Percentiles rank a stretch among this genome's conserved stretches.
These are phyloP conservation scores for Monopterus albus DNA, from an alignment of 2,113 vertebrate genomes.

Conservation along the genomic window DNA sequence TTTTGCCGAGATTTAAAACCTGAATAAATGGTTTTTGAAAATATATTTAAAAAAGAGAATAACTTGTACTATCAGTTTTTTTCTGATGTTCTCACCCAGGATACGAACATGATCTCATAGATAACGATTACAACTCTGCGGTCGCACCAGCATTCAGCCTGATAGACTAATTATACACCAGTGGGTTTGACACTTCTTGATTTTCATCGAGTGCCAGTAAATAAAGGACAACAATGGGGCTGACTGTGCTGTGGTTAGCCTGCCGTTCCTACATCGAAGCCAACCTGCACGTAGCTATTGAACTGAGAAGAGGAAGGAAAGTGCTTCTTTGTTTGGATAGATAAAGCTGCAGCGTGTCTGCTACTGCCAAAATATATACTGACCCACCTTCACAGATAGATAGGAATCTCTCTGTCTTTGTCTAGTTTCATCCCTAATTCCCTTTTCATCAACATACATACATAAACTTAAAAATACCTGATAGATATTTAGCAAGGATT, in stretches of 20 bases:
- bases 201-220: conserved; percentile 79
- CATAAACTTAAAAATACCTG: background rate
- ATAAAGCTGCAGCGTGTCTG: conserved; percentile 64
- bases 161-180: conserved; percentile 46
- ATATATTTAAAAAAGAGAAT: background rate
- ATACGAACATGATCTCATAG: conserved; percentile 28
- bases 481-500: conserved; percentile 5
- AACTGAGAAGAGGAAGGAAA: conserved; percentile 85
- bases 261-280: conserved; percentile 69
- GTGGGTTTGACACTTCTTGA: conserved; percentile 80
- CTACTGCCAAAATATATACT: conserved; percentile 54
- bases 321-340: conserved; percentile 80
- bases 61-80: background rate
- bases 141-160: conserved; percentile 33
- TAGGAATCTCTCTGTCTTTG: background rate
- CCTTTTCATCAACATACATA: background rate
- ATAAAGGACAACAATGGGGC: conserved; percentile 78
- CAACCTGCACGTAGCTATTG: conserved; percentile 73
- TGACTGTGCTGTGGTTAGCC: conserved; percentile 73
- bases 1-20: background rate
- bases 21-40: background rate
- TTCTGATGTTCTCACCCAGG: background rate
- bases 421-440: background rate
- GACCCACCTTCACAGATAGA: conserved; percentile 34
- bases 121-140: conserved; percentile 49